Evolutionary conservation across 2,797 vertebrate species (phyloP), one percentile per base, ranked within the genome.

Genomic region (Sarcoramphus papa): DNA sequence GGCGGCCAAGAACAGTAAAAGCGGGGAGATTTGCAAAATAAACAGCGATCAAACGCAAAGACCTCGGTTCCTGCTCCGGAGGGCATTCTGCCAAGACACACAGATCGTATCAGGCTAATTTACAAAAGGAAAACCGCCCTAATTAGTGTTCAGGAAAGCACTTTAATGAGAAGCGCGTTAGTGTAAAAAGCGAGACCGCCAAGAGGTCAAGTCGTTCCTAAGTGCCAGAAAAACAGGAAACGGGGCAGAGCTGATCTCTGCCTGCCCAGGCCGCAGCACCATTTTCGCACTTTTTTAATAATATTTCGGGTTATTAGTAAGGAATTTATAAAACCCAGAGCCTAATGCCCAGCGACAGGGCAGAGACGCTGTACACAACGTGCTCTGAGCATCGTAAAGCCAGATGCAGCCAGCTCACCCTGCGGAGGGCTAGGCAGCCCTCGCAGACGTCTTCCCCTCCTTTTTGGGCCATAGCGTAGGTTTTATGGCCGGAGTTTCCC

Each of bases 101-200:
- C 93, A 96, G 96, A 96, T 96, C 14, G 2, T 96, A 97, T 96
- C 90, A 2, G 82, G 79, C 83, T 96, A 86, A 95, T 95, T 96
- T 88, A 95, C 93, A 93, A 90, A 93, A 84, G 91, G 79, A 92
- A 96, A 96, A 91, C 91, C 88, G 7, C 90, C 73, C 63, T 88
- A 91, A 96, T 96, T 97, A 96, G 94, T 48, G 88, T 14, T 88
- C 85, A 93, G 95, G 90, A 96, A 96, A 95, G 75, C 65, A 45
- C 79, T 85, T 81, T 95, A 95, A 96, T 84, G 82, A 94, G 88
- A 93, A 92, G 22, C 7, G 6, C 6, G 8, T 68, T 80, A 57
- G 63, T 59, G 69, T 56, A 77, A 94, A 95, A 93, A 92, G 63
- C 15, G 6, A 73, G 86, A 37, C 83, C 7, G 9, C 56, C 48